phyloP scores from a whole-genome alignment of 1,140 invertebrate species.

The Neomicropteryx cornuta region DNA sequence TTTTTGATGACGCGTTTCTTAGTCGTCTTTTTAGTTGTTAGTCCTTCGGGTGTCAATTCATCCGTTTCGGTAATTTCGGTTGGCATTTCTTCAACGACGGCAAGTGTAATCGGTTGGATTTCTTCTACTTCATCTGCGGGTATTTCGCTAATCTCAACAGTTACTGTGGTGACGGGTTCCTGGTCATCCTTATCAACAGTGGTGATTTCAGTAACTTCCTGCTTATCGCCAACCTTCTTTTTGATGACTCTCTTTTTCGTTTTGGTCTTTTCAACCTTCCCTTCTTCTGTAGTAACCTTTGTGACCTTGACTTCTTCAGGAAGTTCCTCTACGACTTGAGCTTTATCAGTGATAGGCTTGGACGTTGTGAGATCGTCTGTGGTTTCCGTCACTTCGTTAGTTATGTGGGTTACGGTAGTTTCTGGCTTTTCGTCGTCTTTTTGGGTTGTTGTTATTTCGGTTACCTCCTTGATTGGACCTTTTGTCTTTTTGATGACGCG shows the following conservation, averaged over 20 bases:
- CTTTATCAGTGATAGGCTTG: constrained; percentile 3
- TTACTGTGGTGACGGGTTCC: constrained; percentile 8
- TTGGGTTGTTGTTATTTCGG: constrained; percentile 26
- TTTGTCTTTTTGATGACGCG: constrained; percentile 25
- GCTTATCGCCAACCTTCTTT: constrained; percentile 18
- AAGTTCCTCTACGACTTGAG: constrained; percentile 19
- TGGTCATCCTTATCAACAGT: constrained; percentile 16
- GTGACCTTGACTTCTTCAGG: constrained; percentile 21
- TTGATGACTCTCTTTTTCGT: constrained; percentile 22
- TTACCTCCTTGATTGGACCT: constrained; percentile 23
- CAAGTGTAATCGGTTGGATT: constrained; percentile 11
- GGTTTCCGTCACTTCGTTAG: constrained; percentile 6
- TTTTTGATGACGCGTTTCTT: constrained; percentile 18
- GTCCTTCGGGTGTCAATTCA: constrained; percentile 19
- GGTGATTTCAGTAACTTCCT: constrained; percentile 16
- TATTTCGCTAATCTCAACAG: too few relatives aligned
- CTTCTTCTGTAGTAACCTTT: constrained; percentile 23
- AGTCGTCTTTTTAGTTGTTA: constrained; percentile 25
- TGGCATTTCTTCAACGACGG: constrained; percentile 15
- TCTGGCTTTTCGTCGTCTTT: constrained; percentile 22
- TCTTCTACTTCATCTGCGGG: constrained; percentile 19
- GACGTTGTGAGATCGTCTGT: neutral
- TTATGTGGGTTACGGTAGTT: constrained; percentile 6
- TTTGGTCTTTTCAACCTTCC: constrained; percentile 29
- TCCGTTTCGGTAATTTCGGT: constrained; percentile 21